Evolutionary conservation across 2,888 invertebrate genomes (phyloP).

Genomic region (Rosalia funebris): DNA sequence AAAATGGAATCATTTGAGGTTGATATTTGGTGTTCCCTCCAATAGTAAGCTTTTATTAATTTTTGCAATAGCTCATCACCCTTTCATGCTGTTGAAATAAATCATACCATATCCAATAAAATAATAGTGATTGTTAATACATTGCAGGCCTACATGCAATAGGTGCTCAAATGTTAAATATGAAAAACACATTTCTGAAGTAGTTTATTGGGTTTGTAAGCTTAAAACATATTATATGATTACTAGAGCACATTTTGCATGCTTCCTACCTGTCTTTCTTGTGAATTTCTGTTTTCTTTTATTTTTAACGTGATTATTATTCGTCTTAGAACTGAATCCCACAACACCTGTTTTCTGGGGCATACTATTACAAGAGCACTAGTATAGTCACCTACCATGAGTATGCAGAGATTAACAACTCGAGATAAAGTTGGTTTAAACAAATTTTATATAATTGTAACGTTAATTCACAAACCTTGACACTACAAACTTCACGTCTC

Average conservation of each 20-base stretch:
- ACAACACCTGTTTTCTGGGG: constrained; percentile 34
- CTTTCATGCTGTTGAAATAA: constrained; percentile 12
- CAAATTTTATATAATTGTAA: no score
- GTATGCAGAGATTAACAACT: background rate
- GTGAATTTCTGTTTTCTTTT: constrained; percentile 48
- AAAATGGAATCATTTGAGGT: background rate
- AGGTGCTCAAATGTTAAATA: constrained; percentile 24
- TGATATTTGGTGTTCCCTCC: background rate
- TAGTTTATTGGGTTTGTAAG: constrained; percentile 19
- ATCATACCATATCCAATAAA: constrained; percentile 7
- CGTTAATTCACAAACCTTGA: no score
- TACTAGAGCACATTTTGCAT: constrained; percentile 42
- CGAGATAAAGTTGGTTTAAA: no score
- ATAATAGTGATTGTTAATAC: constrained; percentile 16
- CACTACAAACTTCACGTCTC: no score
- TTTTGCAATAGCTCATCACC: constrained; percentile 5
- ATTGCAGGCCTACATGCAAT: constrained; percentile 24
- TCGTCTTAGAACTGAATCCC: constrained; percentile 36
- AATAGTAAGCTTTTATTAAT: background rate
- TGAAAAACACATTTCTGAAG: constrained; percentile 11
- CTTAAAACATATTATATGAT: constrained; percentile 28
- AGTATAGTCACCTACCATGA: constrained; percentile 21
- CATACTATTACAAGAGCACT: constrained; percentile 28
- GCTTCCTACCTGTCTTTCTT: constrained; percentile 51
- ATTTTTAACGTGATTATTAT: constrained; percentile 40